Base-by-base conservation (phyloP, 2,113 vertebrate genomes). In the Elgaria multicarinata region DNA sequence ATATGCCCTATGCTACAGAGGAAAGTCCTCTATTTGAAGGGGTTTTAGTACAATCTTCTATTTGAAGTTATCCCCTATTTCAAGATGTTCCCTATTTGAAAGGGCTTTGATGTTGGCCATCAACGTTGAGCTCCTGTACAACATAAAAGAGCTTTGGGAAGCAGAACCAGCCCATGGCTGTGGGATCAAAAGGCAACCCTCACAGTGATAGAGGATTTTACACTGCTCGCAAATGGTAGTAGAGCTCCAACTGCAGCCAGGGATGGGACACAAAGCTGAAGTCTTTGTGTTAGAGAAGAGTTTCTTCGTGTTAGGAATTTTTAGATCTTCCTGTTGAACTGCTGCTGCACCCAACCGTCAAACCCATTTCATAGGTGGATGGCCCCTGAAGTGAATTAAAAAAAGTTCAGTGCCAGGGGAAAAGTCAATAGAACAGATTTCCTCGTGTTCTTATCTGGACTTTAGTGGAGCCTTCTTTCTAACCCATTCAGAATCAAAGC, bases 401-500 rank as follows among this genome's bases (percentile, higher is more conserved):
- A 92, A 90, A 85, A n/a, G 79, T 66, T 42, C 55, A 0, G 84
- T 87, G 42, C 85, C 74, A 46, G 58, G 62, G 58, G 44, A 64
- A 87, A 66, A 8, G 36, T 75, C 75, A 79, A 39, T 24, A 3
- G 44, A 67, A 36, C 44, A 84, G 85, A 86, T 88, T 16, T 2
- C 42, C 1, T 0, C 42, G 85, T 89, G 91, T 89, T 6, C 90
- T 86, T 94, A 93, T 84, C 66, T 46, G 5, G 77, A 89, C 89
- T 88, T 89, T 91, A 86, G 90, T 91, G 92, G 75, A 33, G 0
- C 28, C 75, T 53, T 89, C 91, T 89, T 87, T 87, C 66, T 80
- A 62, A 69, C 81, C 44, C 91, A 53, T 93, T 92, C 91, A 91
- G 94, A 95, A 36, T 24, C 81, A 4, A 88, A 82, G 93, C 77